Conservation (phyloP, 2,797 vertebrate species). For the Acanthiza pusilla region DNA sequence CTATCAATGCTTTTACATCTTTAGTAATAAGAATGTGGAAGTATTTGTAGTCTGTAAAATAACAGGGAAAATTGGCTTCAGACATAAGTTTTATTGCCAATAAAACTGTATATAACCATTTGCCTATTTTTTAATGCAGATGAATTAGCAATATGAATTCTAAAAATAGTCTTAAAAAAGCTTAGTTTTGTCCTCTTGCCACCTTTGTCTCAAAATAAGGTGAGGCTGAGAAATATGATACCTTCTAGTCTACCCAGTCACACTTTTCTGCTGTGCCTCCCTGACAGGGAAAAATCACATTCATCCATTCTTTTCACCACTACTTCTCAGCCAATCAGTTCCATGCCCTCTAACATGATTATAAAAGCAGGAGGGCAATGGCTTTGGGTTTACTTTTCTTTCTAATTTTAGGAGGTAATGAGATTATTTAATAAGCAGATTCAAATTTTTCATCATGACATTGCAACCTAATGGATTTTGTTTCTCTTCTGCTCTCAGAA, state of each 20-base stretch:
- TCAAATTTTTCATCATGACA: background rate
- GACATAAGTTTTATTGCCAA: constrained; percentile 32
- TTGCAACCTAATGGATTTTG: background rate
- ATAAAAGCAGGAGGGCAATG: background rate
- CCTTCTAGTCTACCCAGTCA: background rate
- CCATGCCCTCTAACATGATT: background rate
- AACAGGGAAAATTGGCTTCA: constrained; percentile 54
- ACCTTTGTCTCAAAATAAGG: constrained; percentile 11
- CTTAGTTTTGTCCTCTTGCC: background rate
- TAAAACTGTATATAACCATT: background rate
- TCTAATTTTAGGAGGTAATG: constrained; percentile 9
- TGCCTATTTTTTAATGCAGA: constrained; percentile 13
- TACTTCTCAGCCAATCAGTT: background rate
- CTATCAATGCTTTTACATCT: constrained; percentile 28
- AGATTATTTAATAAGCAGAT: background rate
- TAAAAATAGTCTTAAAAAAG: background rate
- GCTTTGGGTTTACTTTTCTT: background rate
- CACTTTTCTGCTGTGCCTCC: background rate
- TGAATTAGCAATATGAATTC: background rate
- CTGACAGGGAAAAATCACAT: background rate
- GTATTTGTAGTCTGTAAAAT: constrained; percentile 62
- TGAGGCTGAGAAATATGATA: background rate
- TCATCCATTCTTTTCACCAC: background rate
- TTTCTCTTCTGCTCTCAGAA: background rate
- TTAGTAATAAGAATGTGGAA: constrained; percentile 51